Percentiles rank a stretch among this genome's conserved stretches.
phyloP scores from a whole-genome alignment of 2,888 invertebrate genomes.

The Drosophila prolongata region DNA sequence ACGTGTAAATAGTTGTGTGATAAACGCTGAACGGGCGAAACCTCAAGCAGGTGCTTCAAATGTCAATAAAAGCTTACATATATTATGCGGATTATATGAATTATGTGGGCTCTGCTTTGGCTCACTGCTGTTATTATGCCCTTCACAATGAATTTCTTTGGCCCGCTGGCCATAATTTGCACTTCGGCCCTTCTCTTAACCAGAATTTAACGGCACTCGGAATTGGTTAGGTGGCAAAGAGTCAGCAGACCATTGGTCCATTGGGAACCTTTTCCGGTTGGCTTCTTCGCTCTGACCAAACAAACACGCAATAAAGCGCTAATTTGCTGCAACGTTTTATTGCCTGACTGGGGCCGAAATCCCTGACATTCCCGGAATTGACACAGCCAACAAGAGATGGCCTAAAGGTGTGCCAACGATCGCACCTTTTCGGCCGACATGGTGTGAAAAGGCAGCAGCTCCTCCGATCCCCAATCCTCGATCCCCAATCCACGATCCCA shows the following conservation, averaged over 20 bases:
- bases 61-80: slow-evolving; percentile 70
- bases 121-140: slow-evolving; percentile 20
- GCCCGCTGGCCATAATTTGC: slow-evolving; percentile 53
- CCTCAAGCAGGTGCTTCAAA: slow-evolving; percentile 61
- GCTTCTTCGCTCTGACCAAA: slow-evolving; percentile 49
- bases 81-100: slow-evolving; percentile 47
- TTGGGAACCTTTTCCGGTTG: slow-evolving; percentile 44
- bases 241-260: neutral
- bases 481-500: neutral
- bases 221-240: slow-evolving; percentile 2
- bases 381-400: slow-evolving; percentile 61
- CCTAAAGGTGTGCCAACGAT: slow-evolving; percentile 68
- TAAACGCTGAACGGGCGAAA: slow-evolving; percentile 23
- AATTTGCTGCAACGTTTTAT: slow-evolving; percentile 74
- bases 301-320: slow-evolving; percentile 76
- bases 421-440: slow-evolving; percentile 43
- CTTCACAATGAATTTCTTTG: slow-evolving; percentile 26
- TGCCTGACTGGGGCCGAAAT: slow-evolving; percentile 39
- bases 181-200: slow-evolving; percentile 41
- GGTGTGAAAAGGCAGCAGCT: slow-evolving; percentile 65
- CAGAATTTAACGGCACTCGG: slow-evolving; percentile 63
- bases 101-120: slow-evolving; percentile 4
- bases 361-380: slow-evolving; percentile 70
- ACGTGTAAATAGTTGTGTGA: slow-evolving; percentile 73
- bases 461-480: neutral